Base-by-base conservation (phyloP, 2,888 invertebrate species). In the Euplagia quadripunctaria region DNA sequence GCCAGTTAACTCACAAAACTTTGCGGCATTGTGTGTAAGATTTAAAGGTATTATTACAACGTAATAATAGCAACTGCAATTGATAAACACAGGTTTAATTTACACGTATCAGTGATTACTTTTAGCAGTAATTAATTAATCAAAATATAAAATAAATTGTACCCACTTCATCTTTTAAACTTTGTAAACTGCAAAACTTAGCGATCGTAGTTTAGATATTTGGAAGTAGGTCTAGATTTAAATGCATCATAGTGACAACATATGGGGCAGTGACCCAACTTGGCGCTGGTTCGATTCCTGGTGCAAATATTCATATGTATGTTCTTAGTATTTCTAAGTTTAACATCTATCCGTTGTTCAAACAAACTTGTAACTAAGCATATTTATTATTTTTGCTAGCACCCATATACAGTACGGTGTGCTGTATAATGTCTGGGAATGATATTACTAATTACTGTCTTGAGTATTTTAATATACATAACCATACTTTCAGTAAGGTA, bases 1-100 rank as follows among this genome's bases (percentile, higher is more conserved):
- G 17, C 4, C 84, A 52, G 43, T 41, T 85, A 86, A 84, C 82
- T 80, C 76, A 73, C 72, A 78, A 71, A 76, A 78, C 77, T 81
- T 81, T 70, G 80, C 78, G 74, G 68, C 70, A 5, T 14, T 72
- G 63, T 68, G 43, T 46, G 43, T 31, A 31, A 31, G 31, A 31
- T 31, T 31, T 31, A 2, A 31, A 31, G 31, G 31, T 31, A 31
- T 31, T 31, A 31, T 31, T 31, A 31, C 31, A 31, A 67, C 17
- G 3, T 31, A 31, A 41, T 20, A 8, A 64, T 11, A 42, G 14
- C 4, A 17, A 64, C 16, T 63, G 0, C 7, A 14, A 14, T 61
- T 11, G 14, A 63, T 41, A 16, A 12, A 17, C 11, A 31, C 20
- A 58, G 12, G 8, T 11, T 58, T 0, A 52, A 17, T 17, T 52